Evolutionary conservation across 2,888 invertebrate genomes (phyloP).

Genomic region (Lycaena phlaeas): DNA sequence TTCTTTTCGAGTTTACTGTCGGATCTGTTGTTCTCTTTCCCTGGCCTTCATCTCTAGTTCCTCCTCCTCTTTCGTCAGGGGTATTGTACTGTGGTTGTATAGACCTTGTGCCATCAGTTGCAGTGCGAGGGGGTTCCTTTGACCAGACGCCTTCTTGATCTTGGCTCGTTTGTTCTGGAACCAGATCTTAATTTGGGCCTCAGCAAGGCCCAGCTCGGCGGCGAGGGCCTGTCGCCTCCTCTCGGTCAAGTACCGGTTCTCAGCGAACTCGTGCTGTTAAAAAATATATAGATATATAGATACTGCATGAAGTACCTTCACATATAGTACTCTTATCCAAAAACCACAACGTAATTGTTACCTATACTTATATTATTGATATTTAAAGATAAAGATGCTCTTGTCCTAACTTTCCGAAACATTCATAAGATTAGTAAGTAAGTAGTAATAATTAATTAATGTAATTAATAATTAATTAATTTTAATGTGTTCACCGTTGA

Average conservation of each 20-base stretch:
- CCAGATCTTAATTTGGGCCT: conserved; percentile 98
- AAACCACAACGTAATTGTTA: too few relatives aligned
- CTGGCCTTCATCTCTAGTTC: conserved; percentile 52
- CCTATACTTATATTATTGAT: too few relatives aligned
- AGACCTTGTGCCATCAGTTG: conserved; percentile 95
- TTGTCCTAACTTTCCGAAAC: too few relatives aligned
- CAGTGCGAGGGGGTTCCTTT: conserved; percentile 87
- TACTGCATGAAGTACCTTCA: neutral
- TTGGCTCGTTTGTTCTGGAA: conserved; percentile 98
- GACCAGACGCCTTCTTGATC: conserved; percentile 92
- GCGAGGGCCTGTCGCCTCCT: conserved; percentile 91
- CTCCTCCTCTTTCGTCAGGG: conserved; percentile 26
- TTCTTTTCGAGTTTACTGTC: conserved; percentile 30
- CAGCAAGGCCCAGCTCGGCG: conserved; percentile 90
- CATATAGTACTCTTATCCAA: too few relatives aligned
- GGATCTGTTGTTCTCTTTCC: conserved; percentile 49
- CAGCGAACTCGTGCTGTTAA: conserved; percentile 87
- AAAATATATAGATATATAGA: neutral
- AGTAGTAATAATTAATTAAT: too few relatives aligned
- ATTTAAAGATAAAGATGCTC: too few relatives aligned
- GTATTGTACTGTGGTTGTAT: conserved; percentile 82
- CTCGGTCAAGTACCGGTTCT: conserved; percentile 94
- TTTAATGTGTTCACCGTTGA: too few relatives aligned
- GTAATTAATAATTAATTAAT: too few relatives aligned
- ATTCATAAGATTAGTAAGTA: too few relatives aligned